Conservation (phyloP, 2,888 invertebrate species). For the Andrena hattorfiana region DNA sequence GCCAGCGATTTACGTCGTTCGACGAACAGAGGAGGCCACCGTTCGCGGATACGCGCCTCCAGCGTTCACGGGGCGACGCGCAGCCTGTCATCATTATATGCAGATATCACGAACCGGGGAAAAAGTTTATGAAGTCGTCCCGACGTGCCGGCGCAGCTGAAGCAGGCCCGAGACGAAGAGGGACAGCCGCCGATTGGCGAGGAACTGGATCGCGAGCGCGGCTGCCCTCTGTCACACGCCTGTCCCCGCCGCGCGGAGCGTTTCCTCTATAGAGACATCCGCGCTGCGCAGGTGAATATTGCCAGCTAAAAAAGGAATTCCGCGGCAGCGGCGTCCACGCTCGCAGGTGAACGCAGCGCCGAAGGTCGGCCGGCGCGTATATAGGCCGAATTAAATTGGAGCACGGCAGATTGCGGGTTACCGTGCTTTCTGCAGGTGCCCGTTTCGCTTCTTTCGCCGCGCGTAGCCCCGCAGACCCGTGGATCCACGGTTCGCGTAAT, state of each 20-base stretch:
- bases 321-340: constrained; percentile 15
- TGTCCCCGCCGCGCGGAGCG: background rate
- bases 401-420: constrained; percentile 61
- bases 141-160: constrained; percentile 40
- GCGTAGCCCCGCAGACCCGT: constrained; percentile 7
- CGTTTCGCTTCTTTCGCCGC: constrained; percentile 40
- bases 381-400: constrained; percentile 67
- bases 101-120: constrained; percentile 48
- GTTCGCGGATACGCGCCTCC: constrained; percentile 44
- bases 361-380: constrained; percentile 62
- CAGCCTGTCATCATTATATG: constrained; percentile 63
- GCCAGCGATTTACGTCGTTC: constrained; percentile 71
- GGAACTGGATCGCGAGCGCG: constrained; percentile 1
- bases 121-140: constrained; percentile 62
- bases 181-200: background rate
- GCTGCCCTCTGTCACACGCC: background rate
- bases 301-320: constrained; percentile 32
- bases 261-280: constrained; percentile 8
- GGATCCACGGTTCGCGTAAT: constrained; percentile 40
- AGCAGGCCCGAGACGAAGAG: background rate
- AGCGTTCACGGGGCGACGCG: constrained; percentile 28
- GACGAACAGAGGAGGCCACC: constrained; percentile 56
- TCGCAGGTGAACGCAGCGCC: constrained; percentile 59
- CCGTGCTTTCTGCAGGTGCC: constrained; percentile 59
- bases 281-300: constrained; percentile 56